Evolutionary conservation across 2,113 vertebrate species (phyloP).

Genomic region (Penelope pileata): DNA sequence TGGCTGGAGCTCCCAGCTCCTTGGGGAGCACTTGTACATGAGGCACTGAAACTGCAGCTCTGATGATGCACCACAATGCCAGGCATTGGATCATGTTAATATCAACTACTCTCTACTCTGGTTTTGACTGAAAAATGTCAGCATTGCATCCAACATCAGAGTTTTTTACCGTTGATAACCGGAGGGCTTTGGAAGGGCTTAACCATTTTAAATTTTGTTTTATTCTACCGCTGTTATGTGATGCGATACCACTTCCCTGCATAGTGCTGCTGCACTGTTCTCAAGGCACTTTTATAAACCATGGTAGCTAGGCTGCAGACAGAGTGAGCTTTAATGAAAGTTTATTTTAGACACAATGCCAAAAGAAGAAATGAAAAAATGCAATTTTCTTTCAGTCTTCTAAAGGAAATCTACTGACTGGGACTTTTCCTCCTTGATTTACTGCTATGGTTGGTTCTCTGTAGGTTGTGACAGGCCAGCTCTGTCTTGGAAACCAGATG

Average conservation of each 20-base stretch:
- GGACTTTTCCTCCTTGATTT: background rate
- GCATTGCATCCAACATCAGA: background rate
- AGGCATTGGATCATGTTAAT: background rate
- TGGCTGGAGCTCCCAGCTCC: background rate
- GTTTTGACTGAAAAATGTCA: background rate
- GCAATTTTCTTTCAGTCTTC: background rate
- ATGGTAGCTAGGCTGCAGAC: background rate
- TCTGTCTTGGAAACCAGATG: background rate
- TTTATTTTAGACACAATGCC: background rate
- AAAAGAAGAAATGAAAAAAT: background rate
- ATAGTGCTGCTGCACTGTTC: background rate
- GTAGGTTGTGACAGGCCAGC: background rate
- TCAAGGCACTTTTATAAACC: background rate
- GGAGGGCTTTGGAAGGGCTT: background rate
- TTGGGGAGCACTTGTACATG: rapidly evolving
- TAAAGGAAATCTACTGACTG: background rate
- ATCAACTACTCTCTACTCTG: background rate
- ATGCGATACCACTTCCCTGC: background rate
- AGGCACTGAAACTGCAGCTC: background rate
- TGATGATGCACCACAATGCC: background rate
- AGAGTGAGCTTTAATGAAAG: slow-evolving; percentile 1
- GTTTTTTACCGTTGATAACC: background rate
- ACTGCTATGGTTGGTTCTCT: background rate
- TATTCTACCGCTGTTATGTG: background rate
- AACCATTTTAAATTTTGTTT: background rate